Percentiles rank a stretch among this genome's conserved stretches.
phyloP scores from a whole-genome alignment of 2,888 invertebrate genomes.

The Perdita meconis region DNA sequence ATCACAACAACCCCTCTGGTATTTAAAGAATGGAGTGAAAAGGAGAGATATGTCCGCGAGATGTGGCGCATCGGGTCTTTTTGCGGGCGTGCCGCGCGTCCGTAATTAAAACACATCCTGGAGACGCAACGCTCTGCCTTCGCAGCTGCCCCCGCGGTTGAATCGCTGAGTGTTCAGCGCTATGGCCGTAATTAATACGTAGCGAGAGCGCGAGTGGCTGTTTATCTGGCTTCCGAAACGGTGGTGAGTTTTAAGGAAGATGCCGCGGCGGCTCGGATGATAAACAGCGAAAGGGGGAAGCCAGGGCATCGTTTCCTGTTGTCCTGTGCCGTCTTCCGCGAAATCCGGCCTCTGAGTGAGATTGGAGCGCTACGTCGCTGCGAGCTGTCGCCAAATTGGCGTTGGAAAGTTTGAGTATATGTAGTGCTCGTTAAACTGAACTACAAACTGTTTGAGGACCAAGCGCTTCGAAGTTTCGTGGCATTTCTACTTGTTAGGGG shows the following conservation, averaged over 20 bases:
- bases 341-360: slow-evolving; percentile 2
- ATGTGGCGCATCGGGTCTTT: too few relatives aligned
- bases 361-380: not conserved
- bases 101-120: slow-evolving; percentile 63
- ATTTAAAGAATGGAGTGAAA: too few relatives aligned
- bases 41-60: too few relatives aligned
- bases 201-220: slow-evolving; percentile 56
- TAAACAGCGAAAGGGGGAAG: slow-evolving; percentile 47
- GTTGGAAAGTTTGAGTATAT: not conserved
- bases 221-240: slow-evolving; percentile 57
- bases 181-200: slow-evolving; percentile 66
- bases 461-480: not conserved
- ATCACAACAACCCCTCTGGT: too few relatives aligned
- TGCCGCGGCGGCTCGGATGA: slow-evolving; percentile 43
- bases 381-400: slow-evolving; percentile 1
- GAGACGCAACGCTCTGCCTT: slow-evolving; percentile 25
- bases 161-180: slow-evolving; percentile 32
- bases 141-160: slow-evolving; percentile 22
- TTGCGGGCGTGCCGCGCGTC: slow-evolving; percentile 1
- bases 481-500: not conserved
- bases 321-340: slow-evolving; percentile 17
- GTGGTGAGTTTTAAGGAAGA: slow-evolving; percentile 45
- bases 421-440: too few relatives aligned
- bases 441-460: too few relatives aligned
- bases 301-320: slow-evolving; percentile 12